Evolutionary conservation across 1,140 invertebrate genomes (phyloP).

Genomic region (Nasonia longicornis): DNA sequence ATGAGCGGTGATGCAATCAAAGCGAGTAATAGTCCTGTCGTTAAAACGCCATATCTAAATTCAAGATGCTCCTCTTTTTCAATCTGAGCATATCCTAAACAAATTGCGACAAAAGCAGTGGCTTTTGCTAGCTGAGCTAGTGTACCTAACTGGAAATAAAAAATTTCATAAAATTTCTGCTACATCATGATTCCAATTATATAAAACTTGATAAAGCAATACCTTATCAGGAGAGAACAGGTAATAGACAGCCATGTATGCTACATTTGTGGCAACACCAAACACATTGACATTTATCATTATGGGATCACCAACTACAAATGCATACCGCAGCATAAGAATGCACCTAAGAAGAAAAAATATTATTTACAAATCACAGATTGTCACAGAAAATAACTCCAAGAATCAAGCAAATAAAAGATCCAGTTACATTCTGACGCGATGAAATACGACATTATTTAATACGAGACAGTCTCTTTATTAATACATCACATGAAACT

Average conservation of each 20-base stretch:
- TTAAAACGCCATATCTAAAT: slow-evolving; percentile 77
- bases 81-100: slow-evolving; percentile 74
- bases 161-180: slow-evolving; percentile 26
- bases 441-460: neutral
- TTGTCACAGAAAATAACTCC: neutral
- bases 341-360: slow-evolving; percentile 71
- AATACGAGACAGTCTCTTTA: too few species aligned
- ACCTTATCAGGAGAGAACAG: slow-evolving; percentile 72
- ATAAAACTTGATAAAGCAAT: slow-evolving; percentile 48
- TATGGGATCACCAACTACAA: slow-evolving; percentile 76
- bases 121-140: slow-evolving; percentile 65
- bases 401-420: neutral
- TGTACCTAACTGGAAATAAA: slow-evolving; percentile 52
- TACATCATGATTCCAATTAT: neutral
- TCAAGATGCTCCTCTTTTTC: slow-evolving; percentile 76
- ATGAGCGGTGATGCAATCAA: slow-evolving; percentile 79
- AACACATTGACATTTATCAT: slow-evolving; percentile 83
- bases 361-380: neutral
- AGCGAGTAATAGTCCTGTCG: slow-evolving; percentile 76
- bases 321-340: slow-evolving; percentile 79
- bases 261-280: slow-evolving; percentile 75
- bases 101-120: slow-evolving; percentile 69
- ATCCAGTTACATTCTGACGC: neutral
- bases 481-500: slow-evolving; percentile 61
- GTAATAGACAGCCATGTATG: slow-evolving; percentile 77